Evolutionary conservation across 2,888 invertebrate genomes (phyloP).

Genomic region (Troides aeacus): DNA sequence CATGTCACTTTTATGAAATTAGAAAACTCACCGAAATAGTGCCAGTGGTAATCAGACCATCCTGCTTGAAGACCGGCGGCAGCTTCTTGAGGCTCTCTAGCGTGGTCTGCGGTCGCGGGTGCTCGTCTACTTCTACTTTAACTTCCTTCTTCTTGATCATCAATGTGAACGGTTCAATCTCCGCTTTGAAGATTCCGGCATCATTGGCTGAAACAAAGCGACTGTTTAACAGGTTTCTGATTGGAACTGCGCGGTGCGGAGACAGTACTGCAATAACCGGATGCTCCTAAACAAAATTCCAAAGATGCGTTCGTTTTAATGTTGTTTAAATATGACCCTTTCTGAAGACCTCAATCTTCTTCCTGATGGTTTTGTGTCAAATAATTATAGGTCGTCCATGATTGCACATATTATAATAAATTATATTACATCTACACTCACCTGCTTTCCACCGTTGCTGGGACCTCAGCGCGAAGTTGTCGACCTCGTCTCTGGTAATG

Average conservation of each 20-base stretch:
- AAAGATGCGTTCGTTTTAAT: too few species aligned
- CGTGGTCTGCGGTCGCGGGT: constrained; percentile 94
- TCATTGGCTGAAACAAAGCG: constrained; percentile 84
- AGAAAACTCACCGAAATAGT: constrained; percentile 88
- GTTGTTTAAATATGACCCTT: too few species aligned
- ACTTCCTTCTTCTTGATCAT: constrained; percentile 91
- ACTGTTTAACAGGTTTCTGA: too few species aligned
- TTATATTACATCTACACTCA: constrained; percentile 55
- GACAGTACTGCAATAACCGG: too few species aligned
- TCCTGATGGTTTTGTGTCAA: too few species aligned
- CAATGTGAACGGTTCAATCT: constrained; percentile 91
- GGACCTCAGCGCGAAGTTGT: constrained; percentile 90
- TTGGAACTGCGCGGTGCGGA: too few species aligned
- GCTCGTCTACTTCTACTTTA: constrained; percentile 93
- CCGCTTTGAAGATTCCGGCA: constrained; percentile 92
- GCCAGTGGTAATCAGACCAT: constrained; percentile 96
- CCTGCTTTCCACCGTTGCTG: constrained; percentile 93
- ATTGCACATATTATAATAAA: constrained; percentile 3
- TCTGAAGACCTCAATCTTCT: too few species aligned
- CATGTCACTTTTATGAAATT: too few species aligned
- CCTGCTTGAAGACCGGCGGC: constrained; percentile 94
- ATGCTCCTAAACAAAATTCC: too few species aligned
- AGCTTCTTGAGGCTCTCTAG: constrained; percentile 91
- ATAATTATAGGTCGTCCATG: too few species aligned
- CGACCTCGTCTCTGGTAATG: constrained; percentile 89